phyloP scores from a whole-genome alignment of 2,113 vertebrate species.

The Turnix velox region DNA sequence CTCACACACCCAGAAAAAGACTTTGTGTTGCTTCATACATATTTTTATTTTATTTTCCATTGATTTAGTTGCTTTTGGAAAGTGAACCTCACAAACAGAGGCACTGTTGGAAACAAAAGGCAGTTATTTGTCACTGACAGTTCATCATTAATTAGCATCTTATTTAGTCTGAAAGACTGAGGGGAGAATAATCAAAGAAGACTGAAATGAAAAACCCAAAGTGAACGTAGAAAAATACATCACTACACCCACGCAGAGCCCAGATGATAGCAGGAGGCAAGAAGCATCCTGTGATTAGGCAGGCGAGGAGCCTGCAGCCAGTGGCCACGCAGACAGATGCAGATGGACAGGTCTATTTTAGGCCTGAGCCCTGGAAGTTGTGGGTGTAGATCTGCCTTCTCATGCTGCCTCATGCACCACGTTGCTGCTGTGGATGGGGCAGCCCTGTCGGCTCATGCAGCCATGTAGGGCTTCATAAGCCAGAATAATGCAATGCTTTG shows the following conservation, averaged over 20 bases:
- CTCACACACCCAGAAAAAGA: neutral
- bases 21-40: neutral
- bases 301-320: neutral
- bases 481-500: neutral
- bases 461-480: neutral
- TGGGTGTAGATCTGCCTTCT: neutral
- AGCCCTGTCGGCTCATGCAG: neutral
- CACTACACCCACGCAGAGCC: neutral
- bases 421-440: rapidly evolving
- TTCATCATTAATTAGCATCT: neutral
- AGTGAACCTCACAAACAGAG: neutral
- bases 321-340: neutral
- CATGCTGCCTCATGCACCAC: neutral
- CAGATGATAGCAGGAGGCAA: neutral
- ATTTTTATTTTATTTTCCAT: neutral
- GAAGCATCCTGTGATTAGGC: neutral
- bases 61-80: neutral
- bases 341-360: slow-evolving; percentile 21
- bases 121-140: slow-evolving; percentile 5
- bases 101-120: slow-evolving; percentile 19
- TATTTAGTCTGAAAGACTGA: neutral
- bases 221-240: neutral
- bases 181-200: neutral
- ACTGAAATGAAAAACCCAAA: neutral
- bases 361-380: neutral